Base-by-base conservation (phyloP, 2,888 invertebrate species). In the Atherix ibis region DNA sequence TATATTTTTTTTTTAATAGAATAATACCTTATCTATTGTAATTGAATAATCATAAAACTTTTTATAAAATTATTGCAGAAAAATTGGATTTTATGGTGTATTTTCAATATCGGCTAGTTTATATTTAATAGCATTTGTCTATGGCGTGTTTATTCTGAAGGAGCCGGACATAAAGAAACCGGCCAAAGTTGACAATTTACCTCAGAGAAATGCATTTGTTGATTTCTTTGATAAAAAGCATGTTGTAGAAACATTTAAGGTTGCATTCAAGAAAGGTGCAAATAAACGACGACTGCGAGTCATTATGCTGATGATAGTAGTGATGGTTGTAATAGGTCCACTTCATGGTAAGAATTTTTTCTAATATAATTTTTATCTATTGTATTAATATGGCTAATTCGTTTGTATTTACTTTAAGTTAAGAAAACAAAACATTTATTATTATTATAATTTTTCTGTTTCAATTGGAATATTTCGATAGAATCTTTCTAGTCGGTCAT, bases 271-370 rank as follows among this genome's bases (percentile, higher is more conserved):
- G 49, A 62, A 67, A 37, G 82, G 84, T 1, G 75, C 76, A 18
- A 75, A 80, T 50, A 77, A 81, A 47, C 62, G 84, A 8, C 66
- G 77, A 40, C 66, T 73, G 45, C 69, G 83, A 38, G 81, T 84
- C 27, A 69, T 80, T 45, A 70, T 82, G 60, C 65, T 85, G 18
- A 82, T 84, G 66, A 60, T 83, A 37, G 80, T 83, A 15, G 73
- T 83, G 13, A 82, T 83, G 68, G 82, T 83, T 27, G 81, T 84
- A 41, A 82, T 84, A 47, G 84, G 85, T 33, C 84, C 84, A 1
- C 70, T 84, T 61, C 82, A 83, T 50, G 85, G 85, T 82, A 56
- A 73, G 73, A 58, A 26, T 8, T 22, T 22, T 22, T 22, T 22
- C 9, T 6, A 9, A 9, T 6, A 16, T 32, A 19, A 26, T 3